Evolutionary conservation across 2,113 vertebrate genomes (phyloP), one percentile per base, ranked within the genome.

Genomic region (Ploceus nigricollis): DNA sequence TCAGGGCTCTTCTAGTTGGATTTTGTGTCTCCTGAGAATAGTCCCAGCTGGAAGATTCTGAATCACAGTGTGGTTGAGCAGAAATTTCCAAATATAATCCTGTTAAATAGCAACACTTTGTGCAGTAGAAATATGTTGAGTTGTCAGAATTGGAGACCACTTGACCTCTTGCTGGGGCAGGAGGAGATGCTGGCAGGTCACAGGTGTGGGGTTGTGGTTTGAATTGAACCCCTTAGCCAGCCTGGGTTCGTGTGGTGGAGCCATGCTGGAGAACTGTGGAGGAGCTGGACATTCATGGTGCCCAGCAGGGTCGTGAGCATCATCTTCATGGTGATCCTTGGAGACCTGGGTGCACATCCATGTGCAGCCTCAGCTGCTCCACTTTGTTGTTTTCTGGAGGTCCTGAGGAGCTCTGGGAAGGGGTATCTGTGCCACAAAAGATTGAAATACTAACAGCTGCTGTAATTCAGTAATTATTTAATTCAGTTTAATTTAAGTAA

Each of bases 21-120:
- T 60, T 30, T n/a, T 2, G 8, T 65, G 53, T 39, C 33, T 92
- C 92, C 61, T 1, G 4, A 50, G 88, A 81, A 56, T 4, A 8
- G 60, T 57, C 86, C 83, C 89, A 58, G 84, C 76, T 89, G 93
- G 76, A 80, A n/a, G 30, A 17, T 64, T 92, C 30, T 89, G 93
- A 82, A 21, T 90, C 85, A 69, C 30, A 13, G 33, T 3, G 11
- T 19, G 51, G 69, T 4, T 60, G 71, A 39, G 35, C 61, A 78
- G 82, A 86, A 33, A 54, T 68, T 84, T 45, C 93, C 77, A 58
- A 42, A 73, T 66, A 39, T 4, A 53, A 77, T 73, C 44, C 30
- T 11, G 64, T 83, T 83, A 30, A 83, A 44, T 14, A 54, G 33
- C 30, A 50, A 5, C 50, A 10, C 39, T 82, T 5, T 5, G 28